A percentile compares a stretch with the other conserved stretches of the same genome.
phyloP scores from a whole-genome alignment of 2,888 invertebrate genomes.

The Lysandra bellargus region DNA sequence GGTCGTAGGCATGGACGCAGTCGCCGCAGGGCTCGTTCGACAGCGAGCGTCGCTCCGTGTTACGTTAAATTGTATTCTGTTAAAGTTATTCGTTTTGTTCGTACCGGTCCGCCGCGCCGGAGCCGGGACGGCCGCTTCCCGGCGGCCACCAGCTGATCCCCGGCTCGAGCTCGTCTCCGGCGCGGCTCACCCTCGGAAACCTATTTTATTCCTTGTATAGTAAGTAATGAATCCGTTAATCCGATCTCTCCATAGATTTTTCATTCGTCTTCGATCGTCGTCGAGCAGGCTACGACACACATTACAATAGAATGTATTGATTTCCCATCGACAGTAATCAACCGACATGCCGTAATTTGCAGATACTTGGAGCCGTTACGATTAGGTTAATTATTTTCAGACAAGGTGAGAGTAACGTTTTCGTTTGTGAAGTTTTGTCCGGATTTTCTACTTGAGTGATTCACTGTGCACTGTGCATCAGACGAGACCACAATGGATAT shows the following conservation, averaged over 20 bases:
- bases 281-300: constrained; percentile 78
- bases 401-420: constrained; percentile 54
- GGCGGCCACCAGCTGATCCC: neutral
- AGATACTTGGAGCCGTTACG: constrained; percentile 76
- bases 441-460: constrained; percentile 74
- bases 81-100: constrained; percentile 73
- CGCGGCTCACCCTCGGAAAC: constrained; percentile 51
- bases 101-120: constrained; percentile 62
- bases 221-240: constrained; percentile 77
- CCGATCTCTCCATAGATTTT: constrained; percentile 76
- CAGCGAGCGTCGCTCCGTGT: constrained; percentile 72
- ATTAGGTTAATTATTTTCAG: constrained; percentile 67
- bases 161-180: constrained; percentile 56
- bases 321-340: constrained; percentile 74
- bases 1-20: constrained; percentile 62
- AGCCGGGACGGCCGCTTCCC: constrained; percentile 51
- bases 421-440: constrained; percentile 57
- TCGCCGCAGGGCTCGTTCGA: constrained; percentile 77
- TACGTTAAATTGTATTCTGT: constrained; percentile 74
- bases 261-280: constrained; percentile 58
- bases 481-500: constrained; percentile 78
- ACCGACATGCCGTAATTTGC: constrained; percentile 77
- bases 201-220: constrained; percentile 68
- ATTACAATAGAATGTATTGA: constrained; percentile 79
- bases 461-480: constrained; percentile 70